These are phyloP conservation scores for Pheosia tremula DNA, from an alignment of 2,888 invertebrate species.

Conservation along the genomic window DNA sequence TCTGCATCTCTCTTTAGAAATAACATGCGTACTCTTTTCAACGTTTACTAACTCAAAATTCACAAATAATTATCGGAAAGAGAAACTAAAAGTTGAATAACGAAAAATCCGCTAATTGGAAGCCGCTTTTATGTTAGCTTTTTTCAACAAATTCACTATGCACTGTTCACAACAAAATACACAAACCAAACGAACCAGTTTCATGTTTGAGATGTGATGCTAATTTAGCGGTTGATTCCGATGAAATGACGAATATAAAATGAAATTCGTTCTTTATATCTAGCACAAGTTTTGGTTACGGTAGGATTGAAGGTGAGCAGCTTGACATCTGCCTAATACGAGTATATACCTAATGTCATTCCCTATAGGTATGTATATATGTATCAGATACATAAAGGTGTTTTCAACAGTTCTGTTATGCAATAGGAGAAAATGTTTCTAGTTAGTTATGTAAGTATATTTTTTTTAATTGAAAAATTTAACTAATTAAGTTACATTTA, in stretches of 20 bases:
- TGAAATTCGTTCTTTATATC: constrained; percentile 49
- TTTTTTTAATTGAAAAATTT: background rate
- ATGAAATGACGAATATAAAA: constrained; percentile 42
- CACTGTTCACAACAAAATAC: constrained; percentile 30
- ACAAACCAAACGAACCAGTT: constrained; percentile 52
- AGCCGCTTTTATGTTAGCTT: background rate
- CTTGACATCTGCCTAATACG: constrained; percentile 29
- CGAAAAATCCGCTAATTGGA: background rate
- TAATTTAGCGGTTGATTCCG: constrained; percentile 38
- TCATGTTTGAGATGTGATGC: constrained; percentile 46
- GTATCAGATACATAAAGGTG: background rate
- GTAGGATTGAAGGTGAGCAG: constrained; percentile 57
- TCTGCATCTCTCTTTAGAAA: too few species aligned
- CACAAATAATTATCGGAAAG: background rate
- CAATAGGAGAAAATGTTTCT: background rate
- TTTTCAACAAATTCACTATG: constrained; percentile 15
- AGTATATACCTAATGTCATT: constrained; percentile 12
- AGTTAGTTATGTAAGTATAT: background rate
- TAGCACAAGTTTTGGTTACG: constrained; percentile 35
- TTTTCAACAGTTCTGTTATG: background rate
- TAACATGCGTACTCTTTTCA: too few species aligned
- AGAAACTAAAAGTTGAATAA: constrained; percentile 8
- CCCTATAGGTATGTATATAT: background rate
- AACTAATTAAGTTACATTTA: too few species aligned
- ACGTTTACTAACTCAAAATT: background rate